Percentiles rank a stretch among this genome's conserved stretches.
Conservation (phyloP, 92 coral and sea anemone species). For the Phenganax stokvisi region DNA sequence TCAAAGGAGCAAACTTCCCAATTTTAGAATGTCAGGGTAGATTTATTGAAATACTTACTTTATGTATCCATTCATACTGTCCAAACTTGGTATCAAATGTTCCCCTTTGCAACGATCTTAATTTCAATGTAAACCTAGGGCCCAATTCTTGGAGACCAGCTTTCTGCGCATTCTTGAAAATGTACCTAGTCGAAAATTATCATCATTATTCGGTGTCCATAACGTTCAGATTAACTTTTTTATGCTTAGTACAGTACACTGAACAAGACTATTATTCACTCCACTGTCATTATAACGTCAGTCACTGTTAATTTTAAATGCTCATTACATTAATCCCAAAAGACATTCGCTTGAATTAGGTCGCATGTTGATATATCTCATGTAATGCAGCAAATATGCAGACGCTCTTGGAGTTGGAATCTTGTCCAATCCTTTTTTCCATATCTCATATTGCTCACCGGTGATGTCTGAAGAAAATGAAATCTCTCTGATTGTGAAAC, state of each 20-base stretch:
- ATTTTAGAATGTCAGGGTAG: neutral
- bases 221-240: neutral
- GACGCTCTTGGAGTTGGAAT: no score
- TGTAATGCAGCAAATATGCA: neutral
- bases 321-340: no score
- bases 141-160: conserved; percentile 94
- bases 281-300: no score
- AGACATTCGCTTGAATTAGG: no score
- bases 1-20: neutral
- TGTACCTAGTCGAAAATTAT: conserved; percentile 51
- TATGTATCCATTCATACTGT: conserved; percentile 94
- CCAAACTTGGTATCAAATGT: conserved; percentile 87
- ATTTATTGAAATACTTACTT: conserved; percentile 48
- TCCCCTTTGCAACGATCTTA: conserved; percentile 82
- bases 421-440: no score
- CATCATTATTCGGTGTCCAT: neutral
- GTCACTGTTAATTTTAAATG: neutral
- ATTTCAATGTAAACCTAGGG: conserved; percentile 83
- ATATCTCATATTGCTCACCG: conserved; percentile 48
- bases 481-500: conserved; percentile 93
- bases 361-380: no score
- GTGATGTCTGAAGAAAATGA: conserved; percentile 84
- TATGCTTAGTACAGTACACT: neutral
- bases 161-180: conserved; percentile 79
- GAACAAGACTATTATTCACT: neutral